Conservation (phyloP, 2,797 vertebrate species). For the Acridotheres tristis region DNA sequence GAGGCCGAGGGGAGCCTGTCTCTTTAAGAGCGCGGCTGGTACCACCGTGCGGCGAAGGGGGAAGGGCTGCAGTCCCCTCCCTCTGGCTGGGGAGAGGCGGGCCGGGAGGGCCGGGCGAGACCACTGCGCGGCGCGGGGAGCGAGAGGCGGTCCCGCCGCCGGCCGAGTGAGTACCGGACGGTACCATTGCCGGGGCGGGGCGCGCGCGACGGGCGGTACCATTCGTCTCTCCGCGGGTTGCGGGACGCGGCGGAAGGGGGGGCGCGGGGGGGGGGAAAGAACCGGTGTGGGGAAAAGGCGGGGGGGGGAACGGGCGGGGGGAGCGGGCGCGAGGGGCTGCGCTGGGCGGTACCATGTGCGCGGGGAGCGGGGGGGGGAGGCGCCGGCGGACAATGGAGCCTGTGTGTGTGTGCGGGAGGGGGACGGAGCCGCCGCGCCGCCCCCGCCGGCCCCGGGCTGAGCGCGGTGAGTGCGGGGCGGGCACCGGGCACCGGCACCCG, state of each 20-base stretch:
- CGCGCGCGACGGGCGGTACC: constrained; percentile 36
- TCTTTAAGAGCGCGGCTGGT: constrained; percentile 41
- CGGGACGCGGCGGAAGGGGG: neutral
- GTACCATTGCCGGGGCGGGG: constrained; percentile 50
- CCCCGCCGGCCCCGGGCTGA: constrained; percentile 75
- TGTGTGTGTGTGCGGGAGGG: constrained; percentile 79
- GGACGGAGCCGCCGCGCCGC: constrained; percentile 72
- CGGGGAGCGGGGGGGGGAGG: constrained; percentile 48
- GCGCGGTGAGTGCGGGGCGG: constrained; percentile 33
- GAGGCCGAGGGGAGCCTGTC: neutral
- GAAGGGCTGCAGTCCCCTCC: neutral
- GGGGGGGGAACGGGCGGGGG: neutral
- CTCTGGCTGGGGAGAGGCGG: neutral
- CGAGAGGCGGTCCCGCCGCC: constrained; percentile 33
- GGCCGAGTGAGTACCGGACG: constrained; percentile 30
- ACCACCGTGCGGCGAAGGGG: neutral
- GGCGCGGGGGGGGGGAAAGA: neutral
- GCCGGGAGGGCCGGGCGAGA: neutral
- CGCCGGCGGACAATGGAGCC: constrained; percentile 80
- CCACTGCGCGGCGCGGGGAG: constrained; percentile 15
- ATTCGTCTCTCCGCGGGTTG: neutral
- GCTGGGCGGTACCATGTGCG: constrained; percentile 47
- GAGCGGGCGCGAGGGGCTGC: constrained; percentile 7
- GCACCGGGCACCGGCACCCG: neutral
- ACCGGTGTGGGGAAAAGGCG: neutral